Base-by-base conservation (phyloP, 2,888 invertebrate genomes). In the Cancer borealis region DNA sequence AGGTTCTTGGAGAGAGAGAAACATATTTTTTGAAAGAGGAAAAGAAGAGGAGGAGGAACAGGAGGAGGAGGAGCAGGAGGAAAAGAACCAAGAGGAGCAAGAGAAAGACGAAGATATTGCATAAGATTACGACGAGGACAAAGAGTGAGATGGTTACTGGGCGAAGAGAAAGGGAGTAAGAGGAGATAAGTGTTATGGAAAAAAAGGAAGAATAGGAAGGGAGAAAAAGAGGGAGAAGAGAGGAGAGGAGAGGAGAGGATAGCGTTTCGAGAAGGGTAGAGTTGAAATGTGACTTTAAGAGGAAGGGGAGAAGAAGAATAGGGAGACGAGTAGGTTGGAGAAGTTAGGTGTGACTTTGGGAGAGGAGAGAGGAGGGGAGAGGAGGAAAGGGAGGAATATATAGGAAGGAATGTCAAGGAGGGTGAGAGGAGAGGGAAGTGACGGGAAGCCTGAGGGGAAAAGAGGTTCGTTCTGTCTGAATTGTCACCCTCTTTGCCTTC, bases 321-420 rank as follows among this genome's bases (percentile, higher is more conserved):
- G 89, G 17, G 21, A 47, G 89, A 49, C 12, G 89, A 49, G 89
- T 14, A 47, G 84, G 30, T 30, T 39, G 84, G n/a, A 39, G 84
- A 84, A 84, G 84, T 84, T 84, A n/a, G 30, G 39, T 84, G 39
- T 39, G 84, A 84, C 30, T 84, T 84, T 54, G 46, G 17, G n/a
- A 89, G 49, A 84, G 84, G 84, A 39, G n/a, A 84, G 66, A 21
- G 21, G 21, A 21, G 66, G 66, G 6, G 45, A 88, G 88, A 45
- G 12, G 14, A 21, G 47, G 46, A 0, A 45, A 45, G 26, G 30
- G 89, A 49, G 46, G 54, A 54, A 49, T 10, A 89, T 4, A 49
- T n/a, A 26, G 89, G 84, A 84, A 39, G n/a, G 84, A 39, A 17
- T 84, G 84, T 84, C 84, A 17, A 84, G 84, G 84, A 84, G 84